Conservation (phyloP, 2,797 vertebrate genomes). For the Syngnathus rostellatus region DNA sequence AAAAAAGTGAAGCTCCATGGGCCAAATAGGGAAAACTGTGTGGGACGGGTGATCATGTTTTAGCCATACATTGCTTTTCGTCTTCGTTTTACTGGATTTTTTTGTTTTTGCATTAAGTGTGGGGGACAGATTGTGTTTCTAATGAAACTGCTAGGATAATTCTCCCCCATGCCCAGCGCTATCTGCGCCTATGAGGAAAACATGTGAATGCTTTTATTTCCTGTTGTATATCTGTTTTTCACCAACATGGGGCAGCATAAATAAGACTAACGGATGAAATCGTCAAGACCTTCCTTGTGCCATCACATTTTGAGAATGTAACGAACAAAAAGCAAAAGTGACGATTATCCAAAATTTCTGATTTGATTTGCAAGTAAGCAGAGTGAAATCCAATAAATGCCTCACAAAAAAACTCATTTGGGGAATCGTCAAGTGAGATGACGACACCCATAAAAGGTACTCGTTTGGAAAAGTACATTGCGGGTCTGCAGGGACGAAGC, state of each 20-base stretch:
- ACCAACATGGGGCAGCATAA: conserved; percentile 43
- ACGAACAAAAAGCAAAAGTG: neutral
- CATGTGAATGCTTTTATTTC: too few species aligned
- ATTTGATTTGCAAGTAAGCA: neutral
- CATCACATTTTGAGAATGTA: neutral
- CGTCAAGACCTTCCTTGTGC: neutral
- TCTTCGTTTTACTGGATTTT: too few species aligned
- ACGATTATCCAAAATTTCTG: neutral
- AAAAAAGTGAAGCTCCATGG: neutral
- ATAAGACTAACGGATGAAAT: neutral
- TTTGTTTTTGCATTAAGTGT: too few species aligned
- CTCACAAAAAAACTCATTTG: neutral
- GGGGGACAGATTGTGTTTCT: too few species aligned
- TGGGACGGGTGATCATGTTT: too few species aligned
- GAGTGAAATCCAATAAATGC: neutral
- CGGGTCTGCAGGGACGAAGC: conserved; percentile 24
- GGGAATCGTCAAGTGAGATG: neutral
- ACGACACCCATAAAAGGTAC: conserved; percentile 6
- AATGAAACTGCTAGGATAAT: too few species aligned
- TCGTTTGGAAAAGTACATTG: conserved; percentile 20
- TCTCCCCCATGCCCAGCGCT: too few species aligned
- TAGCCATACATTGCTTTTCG: too few species aligned
- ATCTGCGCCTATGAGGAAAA: too few species aligned
- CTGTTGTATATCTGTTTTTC: neutral
- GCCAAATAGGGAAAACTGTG: neutral